Base-by-base conservation (phyloP, 2,888 invertebrate species). In the Tetramorium bicarinatum region DNA sequence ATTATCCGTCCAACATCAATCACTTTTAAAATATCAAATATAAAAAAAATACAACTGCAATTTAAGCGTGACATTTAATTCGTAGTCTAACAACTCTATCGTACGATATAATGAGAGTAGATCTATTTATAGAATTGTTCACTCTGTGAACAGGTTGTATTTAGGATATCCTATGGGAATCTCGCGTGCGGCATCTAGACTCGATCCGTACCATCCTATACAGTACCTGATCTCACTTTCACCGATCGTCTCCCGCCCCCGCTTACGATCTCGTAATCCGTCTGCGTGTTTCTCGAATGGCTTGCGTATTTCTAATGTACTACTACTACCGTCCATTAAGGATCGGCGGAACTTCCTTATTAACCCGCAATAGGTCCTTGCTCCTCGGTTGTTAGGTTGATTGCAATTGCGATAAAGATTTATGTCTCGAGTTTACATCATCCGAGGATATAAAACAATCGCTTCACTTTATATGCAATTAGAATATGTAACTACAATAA, bases 181-280 rank as follows among this genome's bases (percentile, higher is more conserved):
- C 66, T 76, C 44, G 67, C 44, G 67, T 49, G 72, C 41, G 25
- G 72, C 21, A 41, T 69, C 49, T 49, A 29, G 56, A 72, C 38
- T 61, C 25, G 13, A 52, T 41, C 34, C 44, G 62, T 64, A 62
- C 69, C 62, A 54, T 79, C 47, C 66, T 56, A 38, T 54, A 29
- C 44, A 54, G 47, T 69, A 15, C n/a, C 64, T n/a, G 54, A 44
- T 64, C 72, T 87, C 81, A 87, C 86, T 87, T 87, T 87, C 86
- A 87, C 86, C 80, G 85, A 76, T 86, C 84, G 52, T 71, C 75
- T 69, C 52, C 18, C 34, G 49, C 77, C 74, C 25, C 61, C 62
- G 56, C 74, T 44, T 52, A 49, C 52, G 41, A 72, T 72, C 41
- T 61, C 69, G 59, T 47, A 79, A 79, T 59, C 69, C 44, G 69